These are phyloP conservation scores for Spodoptera littoralis DNA, from an alignment of 2,888 invertebrate genomes.

Conservation along the genomic window DNA sequence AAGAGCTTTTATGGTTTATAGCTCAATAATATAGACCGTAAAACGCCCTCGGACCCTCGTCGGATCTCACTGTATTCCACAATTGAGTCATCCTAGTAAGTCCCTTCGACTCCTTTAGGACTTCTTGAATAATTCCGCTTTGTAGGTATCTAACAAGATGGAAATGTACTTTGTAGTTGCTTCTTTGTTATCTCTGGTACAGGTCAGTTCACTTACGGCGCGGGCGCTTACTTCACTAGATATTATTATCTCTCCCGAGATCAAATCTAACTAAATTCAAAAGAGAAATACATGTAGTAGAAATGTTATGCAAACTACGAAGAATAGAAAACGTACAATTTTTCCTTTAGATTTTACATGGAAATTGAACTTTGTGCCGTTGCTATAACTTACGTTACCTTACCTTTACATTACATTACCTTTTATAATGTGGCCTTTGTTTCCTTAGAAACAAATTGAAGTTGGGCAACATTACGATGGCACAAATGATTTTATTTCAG, in stretches of 20 bases:
- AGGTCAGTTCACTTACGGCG: slow-evolving; percentile 43
- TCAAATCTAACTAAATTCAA: slow-evolving; percentile 26
- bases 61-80: slow-evolving; percentile 72
- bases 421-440: slow-evolving; percentile 1
- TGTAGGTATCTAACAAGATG: slow-evolving; percentile 63
- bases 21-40: slow-evolving; percentile 84
- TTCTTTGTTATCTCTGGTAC: slow-evolving; percentile 60
- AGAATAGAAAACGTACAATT: slow-evolving; percentile 3
- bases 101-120: slow-evolving; percentile 71
- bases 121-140: slow-evolving; percentile 73
- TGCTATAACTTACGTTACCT: not conserved
- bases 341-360: not conserved
- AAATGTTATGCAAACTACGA: slow-evolving; percentile 7
- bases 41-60: slow-evolving; percentile 76
- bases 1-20: slow-evolving; percentile 83
- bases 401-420: slow-evolving; percentile 4
- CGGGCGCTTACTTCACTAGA: slow-evolving; percentile 35
- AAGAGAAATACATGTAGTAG: slow-evolving; percentile 21
- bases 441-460: not conserved
- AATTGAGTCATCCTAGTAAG: slow-evolving; percentile 78
- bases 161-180: slow-evolving; percentile 60
- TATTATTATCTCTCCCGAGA: slow-evolving; percentile 4
- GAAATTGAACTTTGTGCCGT: not conserved
- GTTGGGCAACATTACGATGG: not conserved
- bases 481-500: slow-evolving; percentile 13